Evolutionary conservation across 2,113 vertebrate genomes (phyloP).

Genomic region (Oreochromis tanganicae): DNA sequence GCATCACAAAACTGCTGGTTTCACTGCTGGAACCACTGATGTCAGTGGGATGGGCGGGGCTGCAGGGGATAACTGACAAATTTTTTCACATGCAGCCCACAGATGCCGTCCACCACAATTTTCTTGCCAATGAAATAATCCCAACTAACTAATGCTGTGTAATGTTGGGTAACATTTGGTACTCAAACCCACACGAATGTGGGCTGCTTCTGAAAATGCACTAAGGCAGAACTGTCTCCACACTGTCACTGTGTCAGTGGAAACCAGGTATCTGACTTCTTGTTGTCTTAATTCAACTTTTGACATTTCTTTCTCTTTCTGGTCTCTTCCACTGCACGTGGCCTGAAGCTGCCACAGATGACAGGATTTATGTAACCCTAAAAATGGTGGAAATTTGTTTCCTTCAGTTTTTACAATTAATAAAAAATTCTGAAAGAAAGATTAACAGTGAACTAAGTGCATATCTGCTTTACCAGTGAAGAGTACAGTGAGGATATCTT

Average conservation of each 20-base stretch:
- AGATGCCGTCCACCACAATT: background rate
- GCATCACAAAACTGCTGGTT: background rate
- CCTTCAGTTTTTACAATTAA: background rate
- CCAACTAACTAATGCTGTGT: background rate
- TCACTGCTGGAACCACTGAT: background rate
- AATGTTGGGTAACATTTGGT: background rate
- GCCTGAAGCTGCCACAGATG: rapidly evolving
- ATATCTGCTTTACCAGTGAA: background rate
- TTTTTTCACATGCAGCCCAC: background rate
- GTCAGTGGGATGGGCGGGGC: background rate
- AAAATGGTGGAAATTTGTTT: background rate
- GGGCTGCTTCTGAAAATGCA: background rate
- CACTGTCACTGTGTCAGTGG: background rate
- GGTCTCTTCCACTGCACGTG: rapidly evolving
- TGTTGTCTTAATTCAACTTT: background rate
- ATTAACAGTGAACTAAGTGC: background rate
- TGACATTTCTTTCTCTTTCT: background rate
- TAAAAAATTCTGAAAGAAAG: background rate
- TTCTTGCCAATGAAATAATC: background rate
- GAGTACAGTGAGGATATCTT: background rate
- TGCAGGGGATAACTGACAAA: background rate
- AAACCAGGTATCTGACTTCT: background rate
- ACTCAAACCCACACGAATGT: background rate
- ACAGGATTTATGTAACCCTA: background rate
- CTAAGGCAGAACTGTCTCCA: background rate